Evolutionary conservation across 2,888 invertebrate genomes (phyloP), one percentile per base, ranked within the genome.

Genomic region (Frankliniella intonsa): DNA sequence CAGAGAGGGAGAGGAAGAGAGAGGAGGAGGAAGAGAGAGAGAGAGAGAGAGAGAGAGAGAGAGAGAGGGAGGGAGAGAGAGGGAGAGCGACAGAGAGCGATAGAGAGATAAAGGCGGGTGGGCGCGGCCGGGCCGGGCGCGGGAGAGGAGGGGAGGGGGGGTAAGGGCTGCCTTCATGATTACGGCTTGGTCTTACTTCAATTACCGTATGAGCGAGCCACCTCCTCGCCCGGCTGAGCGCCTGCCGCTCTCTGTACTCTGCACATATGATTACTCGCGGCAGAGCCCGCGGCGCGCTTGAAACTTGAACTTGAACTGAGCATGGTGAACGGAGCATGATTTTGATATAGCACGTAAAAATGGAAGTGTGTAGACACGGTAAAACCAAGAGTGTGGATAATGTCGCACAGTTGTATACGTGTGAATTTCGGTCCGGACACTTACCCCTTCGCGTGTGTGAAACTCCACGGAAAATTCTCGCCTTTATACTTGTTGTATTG

Each of bases 181-280:
- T 38, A 38, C 38, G 38, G 38, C 3, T 5, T 5, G 38, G 69
- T 76, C 69, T 76, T 76, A 76, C 69, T 76, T 76, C 69, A 76
- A 76, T 76, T 76, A 76, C 69, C 69, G 69, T 25, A 76, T 76
- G 69, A 25, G 69, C 69, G 69, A n/a, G 69, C 69, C 65, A 62
- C 55, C 81, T 81, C 51, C 55, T 81, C 38, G 55, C 27, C 55
- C 49, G 81, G 22, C 65, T 81, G 81, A 19, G 27, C 55, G 62
- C 49, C n/a, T 76, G 76, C 9, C 49, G 49, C 79, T 76, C 76
- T 76, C 69, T 76, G 69, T 76, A 76, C 69, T 25, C 69, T 22
- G 25, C 69, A 76, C 69, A 76, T 76, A 76, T 76, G 69, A 76
- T 76, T 76, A 76, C 25, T 76, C 25, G 69, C 55, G 17, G 55